phyloP scores from a whole-genome alignment of 2,797 vertebrate genomes.

The Brachyalestes nurse region DNA sequence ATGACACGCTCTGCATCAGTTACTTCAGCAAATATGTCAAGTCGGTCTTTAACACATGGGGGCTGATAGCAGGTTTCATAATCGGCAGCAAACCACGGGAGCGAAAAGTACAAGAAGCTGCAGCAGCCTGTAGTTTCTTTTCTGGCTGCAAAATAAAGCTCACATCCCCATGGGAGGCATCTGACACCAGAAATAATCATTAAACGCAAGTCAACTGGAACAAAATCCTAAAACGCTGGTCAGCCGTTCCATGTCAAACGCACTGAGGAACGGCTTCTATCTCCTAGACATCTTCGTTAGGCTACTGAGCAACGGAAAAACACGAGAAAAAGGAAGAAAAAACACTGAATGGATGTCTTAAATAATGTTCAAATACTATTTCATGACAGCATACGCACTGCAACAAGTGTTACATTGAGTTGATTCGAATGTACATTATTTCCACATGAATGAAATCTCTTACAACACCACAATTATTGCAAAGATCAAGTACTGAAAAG shows the following conservation, averaged over 20 bases:
- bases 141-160: neutral
- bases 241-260: neutral
- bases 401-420: neutral
- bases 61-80: neutral
- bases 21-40: constrained; percentile 4
- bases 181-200: neutral
- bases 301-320: neutral
- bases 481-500: neutral
- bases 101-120: neutral
- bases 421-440: neutral
- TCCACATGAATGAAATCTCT: neutral
- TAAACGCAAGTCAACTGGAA: constrained; percentile 18
- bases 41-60: constrained; percentile 7
- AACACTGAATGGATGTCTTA: neutral
- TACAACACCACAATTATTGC: neutral
- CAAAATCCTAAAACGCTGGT: neutral
- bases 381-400: neutral
- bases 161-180: neutral
- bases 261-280: neutral
- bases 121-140: neutral
- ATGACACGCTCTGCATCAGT: neutral
- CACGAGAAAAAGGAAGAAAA: too few species aligned
- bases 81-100: neutral
- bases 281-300: neutral
- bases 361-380: constrained; percentile 5